phyloP scores from a whole-genome alignment of 1,140 invertebrate genomes.

The Pachyrhynchus sulphureomaculatus region DNA sequence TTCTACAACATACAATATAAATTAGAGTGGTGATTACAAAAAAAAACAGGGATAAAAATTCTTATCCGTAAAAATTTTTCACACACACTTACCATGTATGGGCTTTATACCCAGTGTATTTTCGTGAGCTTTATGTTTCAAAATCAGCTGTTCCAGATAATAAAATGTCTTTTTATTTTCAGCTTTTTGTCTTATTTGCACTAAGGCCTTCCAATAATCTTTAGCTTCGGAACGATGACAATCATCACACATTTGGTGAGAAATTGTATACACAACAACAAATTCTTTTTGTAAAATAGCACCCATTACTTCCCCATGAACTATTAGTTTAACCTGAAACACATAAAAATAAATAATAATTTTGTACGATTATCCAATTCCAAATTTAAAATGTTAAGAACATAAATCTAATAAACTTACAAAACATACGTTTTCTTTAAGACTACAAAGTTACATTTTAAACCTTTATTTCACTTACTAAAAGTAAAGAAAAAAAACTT shows the following conservation, averaged over 20 bases:
- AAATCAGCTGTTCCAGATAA: constrained; percentile 95
- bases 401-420: no score
- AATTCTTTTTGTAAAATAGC: constrained; percentile 89
- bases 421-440: no score
- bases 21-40: no score
- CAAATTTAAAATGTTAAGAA: no score
- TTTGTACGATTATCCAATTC: no score
- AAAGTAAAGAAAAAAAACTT: not conserved
- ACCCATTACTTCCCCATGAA: constrained; percentile 91
- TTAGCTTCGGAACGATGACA: constrained; percentile 97
- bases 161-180: constrained; percentile 98
- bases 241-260: constrained; percentile 95
- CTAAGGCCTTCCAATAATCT: constrained; percentile 93
- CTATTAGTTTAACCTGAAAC: constrained; percentile 83
- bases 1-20: no score
- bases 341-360: constrained; percentile 17
- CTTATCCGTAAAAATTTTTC: no score
- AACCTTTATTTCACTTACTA: not conserved
- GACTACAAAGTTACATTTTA: no score
- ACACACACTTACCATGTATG: constrained; percentile 68
- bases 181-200: constrained; percentile 83
- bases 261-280: constrained; percentile 89
- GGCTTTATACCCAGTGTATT: constrained; percentile 94
- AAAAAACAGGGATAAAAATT: no score
- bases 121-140: constrained; percentile 93